phyloP scores from a whole-genome alignment of 1,140 invertebrate species.

The Mya arenaria region DNA sequence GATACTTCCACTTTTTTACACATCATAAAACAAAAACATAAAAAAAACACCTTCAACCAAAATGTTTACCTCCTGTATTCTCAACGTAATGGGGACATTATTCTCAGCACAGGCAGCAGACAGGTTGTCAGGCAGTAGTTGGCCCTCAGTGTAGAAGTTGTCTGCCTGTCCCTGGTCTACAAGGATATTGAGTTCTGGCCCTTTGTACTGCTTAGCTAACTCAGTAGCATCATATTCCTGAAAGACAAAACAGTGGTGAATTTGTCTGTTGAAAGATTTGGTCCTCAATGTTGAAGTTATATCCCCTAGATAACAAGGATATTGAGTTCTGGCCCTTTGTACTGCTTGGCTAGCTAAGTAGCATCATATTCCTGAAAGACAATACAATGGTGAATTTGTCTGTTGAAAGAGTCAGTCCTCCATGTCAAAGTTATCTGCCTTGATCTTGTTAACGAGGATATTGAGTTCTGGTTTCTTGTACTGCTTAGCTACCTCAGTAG shows the following conservation, averaged over 20 bases:
- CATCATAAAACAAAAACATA: background rate
- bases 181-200: constrained; percentile 90
- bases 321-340: constrained; percentile 90
- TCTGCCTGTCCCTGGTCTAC: constrained; percentile 95
- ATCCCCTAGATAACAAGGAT: constrained; percentile 96
- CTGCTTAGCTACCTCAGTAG: constrained; percentile 90
- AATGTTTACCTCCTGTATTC: constrained; percentile 86
- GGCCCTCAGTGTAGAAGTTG: constrained; percentile 89
- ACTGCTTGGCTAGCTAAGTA: constrained; percentile 90
- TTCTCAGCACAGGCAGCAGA: constrained; percentile 87
- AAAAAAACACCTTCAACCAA: background rate
- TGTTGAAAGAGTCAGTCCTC: constrained; percentile 90
- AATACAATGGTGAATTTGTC: too few relatives aligned
- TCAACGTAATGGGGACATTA: constrained; percentile 88
- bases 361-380: constrained; percentile 95
- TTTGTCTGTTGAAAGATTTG: too few relatives aligned
- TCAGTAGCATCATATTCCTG: constrained; percentile 93
- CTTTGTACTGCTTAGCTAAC: constrained; percentile 91
- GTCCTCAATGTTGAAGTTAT: constrained; percentile 90
- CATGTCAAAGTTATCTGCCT: constrained; percentile 90
- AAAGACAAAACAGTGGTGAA: too few relatives aligned
- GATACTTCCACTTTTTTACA: background rate
- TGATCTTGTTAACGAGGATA: constrained; percentile 95
- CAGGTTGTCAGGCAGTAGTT: constrained; percentile 94
- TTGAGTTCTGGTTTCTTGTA: constrained; percentile 92